Base-by-base conservation (phyloP, 2,888 invertebrate genomes). In the Lamellibrachia satsuma region DNA sequence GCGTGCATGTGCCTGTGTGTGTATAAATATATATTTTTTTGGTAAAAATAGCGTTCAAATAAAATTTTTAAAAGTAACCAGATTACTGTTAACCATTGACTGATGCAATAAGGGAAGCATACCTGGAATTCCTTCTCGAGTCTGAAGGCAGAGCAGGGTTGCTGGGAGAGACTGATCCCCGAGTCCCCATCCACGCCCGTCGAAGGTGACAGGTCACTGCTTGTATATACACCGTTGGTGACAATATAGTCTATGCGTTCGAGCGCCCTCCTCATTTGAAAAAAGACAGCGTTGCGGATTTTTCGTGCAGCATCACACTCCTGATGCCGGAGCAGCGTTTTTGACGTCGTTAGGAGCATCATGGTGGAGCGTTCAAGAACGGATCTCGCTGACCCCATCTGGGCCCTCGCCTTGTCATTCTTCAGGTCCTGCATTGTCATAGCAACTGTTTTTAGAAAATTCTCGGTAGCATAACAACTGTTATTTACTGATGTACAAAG, bases 221-320 rank as follows among this genome's bases (percentile, higher is more conserved):
- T 75, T 22, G 22, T 75, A n/a, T 75, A 75, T 6, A 75, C n/a
- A 22, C 99, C 99, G 97, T 99, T 99, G 95, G 99, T 98, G 91
- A 99, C 98, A 93, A 99, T 99, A 97, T 98, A 98, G 97, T 99
- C 99, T 95, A 99, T 98, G 94, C 99, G 97, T 97, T 99, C 99
- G 98, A 99, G 98, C 52, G 99, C 99, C 94, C 99, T 97, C 93
- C 99, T 97, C 98, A 99, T 99, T 97, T 99, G 99, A 11, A 94
- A 93, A 97, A 99, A 99, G 91, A 99, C 99, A 0, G 99, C 99
- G 96, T 99, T 99, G 9, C 99, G 97, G 97, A 99, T 99, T 97
- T 99, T 99, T 94, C 98, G 97, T 0, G 99, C 98, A 92, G 98
- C 98, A 92, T 98, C 98, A 96, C 99, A 98, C 95, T 99, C 99